A percentile compares a stretch with the other conserved stretches of the same genome.
Conservation (phyloP, 2,113 vertebrate genomes). For the Lota lota region DNA sequence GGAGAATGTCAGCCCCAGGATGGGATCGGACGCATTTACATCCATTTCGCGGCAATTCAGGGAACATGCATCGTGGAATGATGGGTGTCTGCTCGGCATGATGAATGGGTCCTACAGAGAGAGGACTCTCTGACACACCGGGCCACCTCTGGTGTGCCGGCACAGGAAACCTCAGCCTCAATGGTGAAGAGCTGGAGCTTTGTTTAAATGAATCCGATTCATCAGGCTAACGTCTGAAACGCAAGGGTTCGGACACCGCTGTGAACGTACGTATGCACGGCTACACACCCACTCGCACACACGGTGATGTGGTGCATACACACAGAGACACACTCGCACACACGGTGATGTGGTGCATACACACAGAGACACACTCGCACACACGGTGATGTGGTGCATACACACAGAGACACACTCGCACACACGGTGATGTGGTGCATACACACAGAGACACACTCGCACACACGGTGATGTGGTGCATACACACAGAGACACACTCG, state of each 20-base stretch:
- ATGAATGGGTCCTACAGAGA: constrained; percentile 30
- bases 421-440: background rate
- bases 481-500: no score
- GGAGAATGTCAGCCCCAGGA: background rate
- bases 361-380: no score
- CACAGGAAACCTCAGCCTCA: constrained; percentile 26
- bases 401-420: no score
- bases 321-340: no score
- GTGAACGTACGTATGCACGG: background rate
- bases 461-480: no score
- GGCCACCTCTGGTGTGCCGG: constrained; percentile 24
- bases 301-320: background rate
- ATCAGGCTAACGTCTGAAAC: constrained; percentile 9
- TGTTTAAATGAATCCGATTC: constrained; percentile 46
- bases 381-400: no score
- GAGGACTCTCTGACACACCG: constrained; percentile 17
- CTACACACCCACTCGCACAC: background rate
- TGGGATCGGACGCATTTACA: constrained; percentile 17
- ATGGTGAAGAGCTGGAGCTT: constrained; percentile 17
- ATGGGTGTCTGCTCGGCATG: constrained; percentile 15
- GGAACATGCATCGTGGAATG: background rate
- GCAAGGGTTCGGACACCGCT: background rate
- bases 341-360: background rate
- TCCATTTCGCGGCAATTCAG: constrained; percentile 3
- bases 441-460: no score